A percentile compares a stretch with the other conserved stretches of the same genome.
Evolutionary conservation across 2,888 invertebrate genomes (phyloP).

Genomic region (Macaria notata): DNA sequence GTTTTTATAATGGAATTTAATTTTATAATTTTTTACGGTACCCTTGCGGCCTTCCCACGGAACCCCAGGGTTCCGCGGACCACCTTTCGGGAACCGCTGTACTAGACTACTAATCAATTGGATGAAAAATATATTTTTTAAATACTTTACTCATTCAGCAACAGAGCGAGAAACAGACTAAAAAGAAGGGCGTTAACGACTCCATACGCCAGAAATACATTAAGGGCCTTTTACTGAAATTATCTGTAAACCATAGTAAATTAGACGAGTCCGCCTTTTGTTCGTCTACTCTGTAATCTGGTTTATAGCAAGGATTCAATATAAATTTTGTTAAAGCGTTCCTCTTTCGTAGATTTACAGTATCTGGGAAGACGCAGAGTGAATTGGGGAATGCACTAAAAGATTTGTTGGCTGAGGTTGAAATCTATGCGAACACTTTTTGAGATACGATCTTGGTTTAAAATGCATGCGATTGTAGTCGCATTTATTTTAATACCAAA

Average conservation of each 20-base stretch:
- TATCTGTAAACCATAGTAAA: conserved; percentile 23
- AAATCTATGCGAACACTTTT: conserved; percentile 8
- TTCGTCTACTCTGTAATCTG: conserved; percentile 24
- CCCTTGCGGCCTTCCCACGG: no score
- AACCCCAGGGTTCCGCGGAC: no score
- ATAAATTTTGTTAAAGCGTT: conserved; percentile 21
- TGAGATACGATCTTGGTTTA: conserved; percentile 4
- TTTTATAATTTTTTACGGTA: no score
- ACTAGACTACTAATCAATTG: conserved; percentile 30
- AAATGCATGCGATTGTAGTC: not conserved
- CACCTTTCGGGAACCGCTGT: no score
- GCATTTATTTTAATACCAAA: no score
- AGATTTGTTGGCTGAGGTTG: conserved; percentile 16
- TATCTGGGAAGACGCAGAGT: conserved; percentile 11
- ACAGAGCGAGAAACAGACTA: conserved; percentile 27
- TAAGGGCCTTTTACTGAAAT: conserved; percentile 19
- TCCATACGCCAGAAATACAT: conserved; percentile 20
- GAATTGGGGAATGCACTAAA: conserved; percentile 21
- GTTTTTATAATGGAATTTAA: no score
- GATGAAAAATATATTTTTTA: conserved; percentile 48
- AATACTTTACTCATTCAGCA: conserved; percentile 39
- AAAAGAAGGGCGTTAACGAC: conserved; percentile 34
- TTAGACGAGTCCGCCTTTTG: conserved; percentile 23
- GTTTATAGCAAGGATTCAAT: conserved; percentile 19
- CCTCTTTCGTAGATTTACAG: conserved; percentile 16